These are phyloP conservation scores for Aldabrachelys gigantea DNA, from an alignment of 2,113 vertebrate species.

Conservation along the genomic window DNA sequence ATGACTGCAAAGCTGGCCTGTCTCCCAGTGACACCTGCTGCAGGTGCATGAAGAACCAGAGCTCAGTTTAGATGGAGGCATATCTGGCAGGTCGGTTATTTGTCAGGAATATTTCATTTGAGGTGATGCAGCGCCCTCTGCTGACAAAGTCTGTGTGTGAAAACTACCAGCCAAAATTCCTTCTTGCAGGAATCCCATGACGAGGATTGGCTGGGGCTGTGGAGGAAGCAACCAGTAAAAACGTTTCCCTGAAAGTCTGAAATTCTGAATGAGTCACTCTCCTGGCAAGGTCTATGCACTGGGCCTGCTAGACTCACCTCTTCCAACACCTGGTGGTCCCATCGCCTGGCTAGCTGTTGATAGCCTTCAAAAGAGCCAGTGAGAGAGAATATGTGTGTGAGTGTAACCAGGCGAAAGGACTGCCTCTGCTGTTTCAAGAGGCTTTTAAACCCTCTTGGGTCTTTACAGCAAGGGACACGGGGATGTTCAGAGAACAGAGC, in stretches of 20 bases:
- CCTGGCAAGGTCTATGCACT: not conserved
- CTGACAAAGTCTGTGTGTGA: not conserved
- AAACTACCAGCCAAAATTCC: not conserved
- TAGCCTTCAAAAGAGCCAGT: not conserved
- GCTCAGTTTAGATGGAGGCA: rapidly evolving
- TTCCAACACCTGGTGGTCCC: not conserved
- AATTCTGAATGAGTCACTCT: not conserved
- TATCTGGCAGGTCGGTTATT: not conserved
- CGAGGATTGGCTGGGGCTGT: rapidly evolving
- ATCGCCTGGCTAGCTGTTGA: not conserved
- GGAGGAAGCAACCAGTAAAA: rapidly evolving
- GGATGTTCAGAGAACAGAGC: not conserved
- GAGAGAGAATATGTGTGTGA: not conserved
- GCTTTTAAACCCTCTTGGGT: not conserved
- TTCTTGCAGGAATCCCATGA: not conserved
- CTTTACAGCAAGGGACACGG: not conserved
- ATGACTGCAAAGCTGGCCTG: not conserved
- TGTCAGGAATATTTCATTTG: not conserved
- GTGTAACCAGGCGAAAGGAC: not conserved
- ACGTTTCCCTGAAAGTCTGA: not conserved
- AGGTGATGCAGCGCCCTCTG: constrained; percentile 66
- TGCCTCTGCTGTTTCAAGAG: not conserved
- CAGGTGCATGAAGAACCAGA: not conserved
- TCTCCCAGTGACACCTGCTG: not conserved
- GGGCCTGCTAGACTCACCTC: not conserved